These are phyloP conservation scores for Caenorhabditis uteleia DNA, from an alignment of 2,888 invertebrate genomes.

Conservation along the genomic window DNA sequence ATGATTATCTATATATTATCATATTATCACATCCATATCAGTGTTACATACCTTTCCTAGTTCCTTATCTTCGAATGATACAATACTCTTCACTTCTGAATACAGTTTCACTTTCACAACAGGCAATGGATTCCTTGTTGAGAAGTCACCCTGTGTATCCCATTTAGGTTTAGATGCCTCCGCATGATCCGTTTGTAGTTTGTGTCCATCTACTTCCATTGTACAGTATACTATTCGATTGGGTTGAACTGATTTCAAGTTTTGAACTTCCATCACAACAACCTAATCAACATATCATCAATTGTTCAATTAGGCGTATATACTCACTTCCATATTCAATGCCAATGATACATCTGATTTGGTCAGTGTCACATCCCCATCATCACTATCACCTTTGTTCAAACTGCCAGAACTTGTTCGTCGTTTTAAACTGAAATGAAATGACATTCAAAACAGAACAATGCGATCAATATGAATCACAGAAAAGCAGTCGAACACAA, in stretches of 20 bases:
- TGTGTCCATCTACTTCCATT: conserved; percentile 99
- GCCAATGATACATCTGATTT: conserved; percentile 85
- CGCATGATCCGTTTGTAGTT: conserved; percentile 97
- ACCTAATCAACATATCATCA: conserved; percentile 76
- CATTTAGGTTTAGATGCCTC: conserved; percentile 96
- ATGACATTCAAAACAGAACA: conserved; percentile 4
- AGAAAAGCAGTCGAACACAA: conserved; percentile 1
- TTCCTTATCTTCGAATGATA: conserved; percentile 98
- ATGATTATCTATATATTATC: conserved; percentile 71
- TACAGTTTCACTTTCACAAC: conserved; percentile 93
- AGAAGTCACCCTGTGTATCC: conserved; percentile 99
- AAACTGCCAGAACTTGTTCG: conserved; percentile 74
- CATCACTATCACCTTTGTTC: conserved; percentile 82
- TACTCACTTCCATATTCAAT: conserved; percentile 83
- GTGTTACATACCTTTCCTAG: conserved; percentile 79
- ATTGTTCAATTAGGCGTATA: background rate
- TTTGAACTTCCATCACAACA: conserved; percentile 98
- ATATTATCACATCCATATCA: no score
- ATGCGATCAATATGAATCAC: no score
- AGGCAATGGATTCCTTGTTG: conserved; percentile 94
- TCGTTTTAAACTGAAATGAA: conserved; percentile 68
- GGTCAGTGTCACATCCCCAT: conserved; percentile 91
- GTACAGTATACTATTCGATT: conserved; percentile 99
- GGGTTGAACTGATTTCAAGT: conserved; percentile 91
- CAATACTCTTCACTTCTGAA: conserved; percentile 94